phyloP scores from a whole-genome alignment of 2,113 vertebrate genomes.

The Zeus faber region DNA sequence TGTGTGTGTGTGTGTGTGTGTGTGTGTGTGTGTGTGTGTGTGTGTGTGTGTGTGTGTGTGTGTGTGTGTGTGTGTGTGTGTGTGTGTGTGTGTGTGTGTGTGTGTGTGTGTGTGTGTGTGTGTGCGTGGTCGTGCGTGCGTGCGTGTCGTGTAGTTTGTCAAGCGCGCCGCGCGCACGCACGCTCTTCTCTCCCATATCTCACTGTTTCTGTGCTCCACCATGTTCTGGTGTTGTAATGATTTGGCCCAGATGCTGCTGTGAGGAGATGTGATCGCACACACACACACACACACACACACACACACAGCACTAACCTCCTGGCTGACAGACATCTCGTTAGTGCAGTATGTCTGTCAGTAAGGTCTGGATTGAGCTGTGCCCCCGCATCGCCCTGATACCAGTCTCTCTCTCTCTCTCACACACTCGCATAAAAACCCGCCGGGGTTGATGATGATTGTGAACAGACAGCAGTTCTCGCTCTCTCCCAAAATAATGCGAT shows the following conservation, averaged over 20 bases:
- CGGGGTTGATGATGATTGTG: not conserved
- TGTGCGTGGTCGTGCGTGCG: not conserved
- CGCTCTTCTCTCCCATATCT: conserved; percentile 26
- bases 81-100: not conserved
- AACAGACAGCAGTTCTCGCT: not conserved
- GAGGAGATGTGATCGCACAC: conserved; percentile 23
- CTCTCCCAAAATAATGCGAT: not conserved
- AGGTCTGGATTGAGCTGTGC: conserved; percentile 69
- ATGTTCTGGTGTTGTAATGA: conserved; percentile 60
- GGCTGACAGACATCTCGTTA: conserved; percentile 75
- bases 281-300: not conserved
- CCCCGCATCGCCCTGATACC: conserved; percentile 61
- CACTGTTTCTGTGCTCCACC: conserved; percentile 45
- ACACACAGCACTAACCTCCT: conserved; percentile 49
- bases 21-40: not conserved
- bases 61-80: conserved; percentile 8
- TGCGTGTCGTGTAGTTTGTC: too few relatives aligned
- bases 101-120: not conserved
- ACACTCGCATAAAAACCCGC: conserved; percentile 9
- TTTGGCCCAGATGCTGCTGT: conserved; percentile 65
- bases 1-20: conserved; percentile 4
- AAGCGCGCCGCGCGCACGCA: too few relatives aligned
- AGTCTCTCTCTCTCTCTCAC: not conserved
- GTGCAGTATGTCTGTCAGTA: conserved; percentile 70
- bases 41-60: not conserved